phyloP scores from a whole-genome alignment of 2,113 vertebrate species.

The Anthoscopus minutus region DNA sequence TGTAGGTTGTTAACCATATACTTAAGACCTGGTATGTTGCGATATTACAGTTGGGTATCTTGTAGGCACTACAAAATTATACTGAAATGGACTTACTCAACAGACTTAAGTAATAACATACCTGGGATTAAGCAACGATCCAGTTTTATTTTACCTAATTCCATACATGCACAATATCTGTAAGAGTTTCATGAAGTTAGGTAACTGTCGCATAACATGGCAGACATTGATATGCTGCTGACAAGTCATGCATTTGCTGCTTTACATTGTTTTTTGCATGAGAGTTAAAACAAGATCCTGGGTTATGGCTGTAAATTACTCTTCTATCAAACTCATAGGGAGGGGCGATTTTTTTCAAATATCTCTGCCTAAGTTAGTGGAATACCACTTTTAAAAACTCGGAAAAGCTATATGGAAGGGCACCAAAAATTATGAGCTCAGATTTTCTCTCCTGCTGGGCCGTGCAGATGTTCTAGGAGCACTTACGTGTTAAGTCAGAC shows the following conservation, averaged over 20 bases:
- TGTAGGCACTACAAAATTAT: not conserved
- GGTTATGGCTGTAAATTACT: not conserved
- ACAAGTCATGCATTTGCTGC: not conserved
- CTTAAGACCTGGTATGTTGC: not conserved
- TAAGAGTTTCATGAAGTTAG: not conserved
- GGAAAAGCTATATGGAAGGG: not conserved
- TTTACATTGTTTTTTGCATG: not conserved
- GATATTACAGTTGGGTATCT: not conserved
- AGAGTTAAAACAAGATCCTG: not conserved
- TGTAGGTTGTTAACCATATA: rapidly evolving
- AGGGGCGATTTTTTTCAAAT: not conserved
- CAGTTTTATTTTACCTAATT: not conserved
- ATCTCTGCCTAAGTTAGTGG: not conserved
- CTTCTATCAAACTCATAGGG: not conserved
- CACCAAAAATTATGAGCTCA: not conserved
- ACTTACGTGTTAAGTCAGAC: not conserved
- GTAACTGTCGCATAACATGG: not conserved
- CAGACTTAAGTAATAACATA: not conserved
- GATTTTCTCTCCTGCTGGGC: not conserved
- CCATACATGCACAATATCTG: not conserved
- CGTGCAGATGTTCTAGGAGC: not conserved
- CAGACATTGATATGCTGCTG: not conserved
- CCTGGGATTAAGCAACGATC: not conserved
- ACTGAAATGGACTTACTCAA: not conserved
- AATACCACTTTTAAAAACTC: not conserved